A percentile compares a stretch with the other conserved stretches of the same genome.
Conservation (phyloP, 2,888 invertebrate species). For the Eupithecia abbreviata region DNA sequence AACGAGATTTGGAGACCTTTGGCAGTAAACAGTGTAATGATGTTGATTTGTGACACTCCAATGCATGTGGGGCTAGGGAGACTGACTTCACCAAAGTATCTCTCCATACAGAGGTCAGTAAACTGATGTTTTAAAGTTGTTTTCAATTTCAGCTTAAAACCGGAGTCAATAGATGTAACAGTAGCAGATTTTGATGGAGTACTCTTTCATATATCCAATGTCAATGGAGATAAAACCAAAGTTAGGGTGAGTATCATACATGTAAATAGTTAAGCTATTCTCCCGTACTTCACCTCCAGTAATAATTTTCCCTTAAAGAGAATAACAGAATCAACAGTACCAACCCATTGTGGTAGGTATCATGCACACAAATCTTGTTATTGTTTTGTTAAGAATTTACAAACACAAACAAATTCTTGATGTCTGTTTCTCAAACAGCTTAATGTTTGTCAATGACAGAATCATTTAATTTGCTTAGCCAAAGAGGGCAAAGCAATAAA, state of each 20-base stretch:
- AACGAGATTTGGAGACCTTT: slow-evolving; percentile 71
- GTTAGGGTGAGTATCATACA: slow-evolving; percentile 90
- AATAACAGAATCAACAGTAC: not conserved
- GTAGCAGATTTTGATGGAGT: slow-evolving; percentile 99
- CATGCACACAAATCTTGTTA: slow-evolving; percentile 21
- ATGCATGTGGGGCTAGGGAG: slow-evolving; percentile 37
- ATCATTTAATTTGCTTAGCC: not conserved
- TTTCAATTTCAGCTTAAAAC: slow-evolving; percentile 90
- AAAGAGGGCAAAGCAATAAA: not conserved
- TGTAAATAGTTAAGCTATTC: not conserved
- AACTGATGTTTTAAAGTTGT: not conserved
- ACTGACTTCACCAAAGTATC: slow-evolving; percentile 15
- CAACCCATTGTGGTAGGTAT: not conserved
- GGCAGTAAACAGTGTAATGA: slow-evolving; percentile 66
- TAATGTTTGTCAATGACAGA: slow-evolving; percentile 4
- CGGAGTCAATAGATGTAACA: slow-evolving; percentile 96
- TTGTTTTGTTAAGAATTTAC: slow-evolving; percentile 25
- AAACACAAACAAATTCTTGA: slow-evolving; percentile 38
- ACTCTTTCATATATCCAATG: slow-evolving; percentile 98
- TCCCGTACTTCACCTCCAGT: not conserved
- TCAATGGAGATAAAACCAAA: slow-evolving; percentile 98
- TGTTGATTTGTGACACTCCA: slow-evolving; percentile 51
- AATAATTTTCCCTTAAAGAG: not conserved
- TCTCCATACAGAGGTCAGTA: not conserved
- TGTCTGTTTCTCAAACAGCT: slow-evolving; percentile 33